Evolutionary conservation across 2,113 vertebrate genomes (phyloP).

Genomic region (Ptilorrhoa leucosticta): DNA sequence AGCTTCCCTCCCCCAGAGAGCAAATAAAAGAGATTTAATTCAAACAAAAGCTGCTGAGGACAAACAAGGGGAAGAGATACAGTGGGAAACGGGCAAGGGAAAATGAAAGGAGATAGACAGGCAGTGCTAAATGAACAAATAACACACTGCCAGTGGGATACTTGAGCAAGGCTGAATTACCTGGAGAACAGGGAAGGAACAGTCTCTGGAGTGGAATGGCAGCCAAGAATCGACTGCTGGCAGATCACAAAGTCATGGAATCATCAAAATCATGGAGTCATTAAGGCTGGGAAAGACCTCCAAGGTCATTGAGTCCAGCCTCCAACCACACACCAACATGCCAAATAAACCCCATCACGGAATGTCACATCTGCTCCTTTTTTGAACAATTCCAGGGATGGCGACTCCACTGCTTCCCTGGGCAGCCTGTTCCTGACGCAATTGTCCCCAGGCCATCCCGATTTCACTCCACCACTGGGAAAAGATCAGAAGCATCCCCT

Average conservation of each 20-base stretch:
- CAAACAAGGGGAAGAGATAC: constrained; percentile 32
- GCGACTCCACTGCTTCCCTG: not conserved
- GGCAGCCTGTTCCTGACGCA: fast-evolving
- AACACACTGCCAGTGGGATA: not conserved
- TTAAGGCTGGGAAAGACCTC: not conserved
- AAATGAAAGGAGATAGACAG: not conserved
- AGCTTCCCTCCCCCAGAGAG: not conserved
- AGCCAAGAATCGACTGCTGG: not conserved
- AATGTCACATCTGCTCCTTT: not conserved
- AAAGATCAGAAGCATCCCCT: not conserved
- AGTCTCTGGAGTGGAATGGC: not conserved
- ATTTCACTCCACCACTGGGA: not conserved
- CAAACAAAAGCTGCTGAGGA: constrained; percentile 22
- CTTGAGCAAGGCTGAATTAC: not conserved
- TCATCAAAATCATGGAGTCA: not conserved
- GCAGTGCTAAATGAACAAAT: not conserved
- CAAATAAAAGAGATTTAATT: constrained; percentile 56
- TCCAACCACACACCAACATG: too few species aligned
- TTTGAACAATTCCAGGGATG: not conserved
- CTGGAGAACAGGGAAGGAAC: not conserved
- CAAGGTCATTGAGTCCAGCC: not conserved
- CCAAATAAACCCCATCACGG: fast-evolving
- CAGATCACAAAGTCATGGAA: not conserved
- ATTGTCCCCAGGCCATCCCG: not conserved
- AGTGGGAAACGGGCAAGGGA: not conserved